Evolutionary conservation across 1,140 invertebrate genomes (phyloP), one percentile per base, ranked within the genome.

Genomic region (Brachionus paranguensis): DNA sequence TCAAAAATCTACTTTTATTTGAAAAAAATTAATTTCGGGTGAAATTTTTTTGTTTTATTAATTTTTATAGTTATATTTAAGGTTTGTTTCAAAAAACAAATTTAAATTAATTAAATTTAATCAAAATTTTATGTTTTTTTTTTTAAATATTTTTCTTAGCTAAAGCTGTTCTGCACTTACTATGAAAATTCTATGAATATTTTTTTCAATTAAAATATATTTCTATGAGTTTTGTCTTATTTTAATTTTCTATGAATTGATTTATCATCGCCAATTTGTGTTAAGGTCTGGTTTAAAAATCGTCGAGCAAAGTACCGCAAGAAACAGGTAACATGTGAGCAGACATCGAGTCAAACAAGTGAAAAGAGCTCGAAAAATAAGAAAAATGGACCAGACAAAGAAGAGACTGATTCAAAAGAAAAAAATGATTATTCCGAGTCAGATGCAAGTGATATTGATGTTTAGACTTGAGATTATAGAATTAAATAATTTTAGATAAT

Each of bases 281-380:
- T 29, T 85, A 29, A 81, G 85, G 85, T 85, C 8, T 85, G 85
- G 85, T 85, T 85, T 60, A 85, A 85, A 81, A 85, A 85, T 55
- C n/a, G 85, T 55, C 37, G 85, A 41, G 85, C 85, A 7, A 85
- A 85, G 53, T 84, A 83, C 14, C 37, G 85, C 4, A 85, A 85
- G 45, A 85, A 85, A 24, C 81, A 70, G 64, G 53, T 45, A 3
- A 14, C 43, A 20, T 33, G 11, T 33, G 53, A 55, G 29, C 53
- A 60, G 53, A 37, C 50, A 37, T 47, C 24, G 12, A 76, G 45
- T 76, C 41, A 76, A 50, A 50, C 20, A 76, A 76, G 12, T 76
- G 72, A 76, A 50, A 72, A 72, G 43, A 41, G 2, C n/a, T 41
- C 17, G 2, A 43, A 72, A n/a, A 4, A 37, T 10, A 72, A 41